A percentile compares a stretch with the other conserved stretches of the same genome.
Evolutionary conservation across 2,113 vertebrate genomes (phyloP).

Genomic region (Alligator sinensis): DNA sequence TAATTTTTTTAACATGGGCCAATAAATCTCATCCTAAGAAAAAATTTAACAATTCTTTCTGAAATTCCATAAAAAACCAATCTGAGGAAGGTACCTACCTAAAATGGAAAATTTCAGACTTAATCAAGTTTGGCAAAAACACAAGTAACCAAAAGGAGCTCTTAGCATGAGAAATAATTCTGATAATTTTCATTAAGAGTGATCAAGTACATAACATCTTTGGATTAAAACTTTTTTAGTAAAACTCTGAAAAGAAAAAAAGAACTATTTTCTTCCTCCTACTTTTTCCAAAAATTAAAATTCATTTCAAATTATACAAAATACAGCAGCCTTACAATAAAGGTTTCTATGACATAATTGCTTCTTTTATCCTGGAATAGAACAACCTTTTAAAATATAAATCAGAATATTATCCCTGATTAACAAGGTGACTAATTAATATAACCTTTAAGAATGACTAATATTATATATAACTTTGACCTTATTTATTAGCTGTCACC

Average conservation of each 20-base stretch:
- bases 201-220: neutral
- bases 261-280: neutral
- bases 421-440: neutral
- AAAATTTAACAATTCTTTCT: too few species aligned
- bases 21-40: too few species aligned
- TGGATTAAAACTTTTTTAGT: neutral
- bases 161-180: neutral
- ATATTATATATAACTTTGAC: neutral
- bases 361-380: neutral
- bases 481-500: conserved; percentile 19
- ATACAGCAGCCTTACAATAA: neutral
- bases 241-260: neutral
- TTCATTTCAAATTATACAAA: neutral
- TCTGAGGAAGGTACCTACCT: too few species aligned
- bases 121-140: neutral
- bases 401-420: conserved; percentile 9
- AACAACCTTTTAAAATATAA: neutral
- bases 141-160: neutral
- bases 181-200: neutral
- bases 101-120: too few species aligned
- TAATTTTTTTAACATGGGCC: too few species aligned
- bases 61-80: too few species aligned
- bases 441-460: neutral
- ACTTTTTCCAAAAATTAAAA: neutral
- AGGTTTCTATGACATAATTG: neutral